phyloP scores from a whole-genome alignment of 2,888 invertebrate species.

The Drosophila anomalata region DNA sequence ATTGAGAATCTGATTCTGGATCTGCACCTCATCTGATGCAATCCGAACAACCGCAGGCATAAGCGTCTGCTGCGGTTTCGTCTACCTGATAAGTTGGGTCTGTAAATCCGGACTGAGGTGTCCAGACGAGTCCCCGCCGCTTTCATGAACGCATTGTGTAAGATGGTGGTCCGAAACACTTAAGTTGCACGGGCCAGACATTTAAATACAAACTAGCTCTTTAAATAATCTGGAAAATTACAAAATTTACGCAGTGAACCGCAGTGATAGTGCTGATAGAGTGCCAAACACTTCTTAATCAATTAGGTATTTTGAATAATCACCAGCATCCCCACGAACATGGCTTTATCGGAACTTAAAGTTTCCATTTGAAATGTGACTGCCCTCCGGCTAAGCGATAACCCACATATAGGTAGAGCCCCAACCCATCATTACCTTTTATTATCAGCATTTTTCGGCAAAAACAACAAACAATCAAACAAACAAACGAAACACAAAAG shows the following conservation, averaged over 20 bases:
- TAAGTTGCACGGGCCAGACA: constrained; percentile 6
- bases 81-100: constrained; percentile 53
- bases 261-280: constrained; percentile 9
- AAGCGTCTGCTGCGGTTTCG: constrained; percentile 50
- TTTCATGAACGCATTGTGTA: constrained; percentile 49
- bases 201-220: not conserved
- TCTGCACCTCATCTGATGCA: constrained; percentile 57
- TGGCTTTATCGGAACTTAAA: constrained; percentile 29
- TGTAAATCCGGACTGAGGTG: constrained; percentile 19
- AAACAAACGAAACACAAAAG: constrained; percentile 43
- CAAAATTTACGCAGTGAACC: not conserved
- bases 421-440: constrained; percentile 56
- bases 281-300: not conserved
- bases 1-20: constrained; percentile 38
- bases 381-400: constrained; percentile 29
- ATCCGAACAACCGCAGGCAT: constrained; percentile 51
- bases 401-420: constrained; percentile 30
- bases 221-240: not conserved
- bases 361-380: constrained; percentile 21
- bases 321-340: constrained; percentile 3
- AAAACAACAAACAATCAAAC: constrained; percentile 57
- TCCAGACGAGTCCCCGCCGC: constrained; percentile 36
- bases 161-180: constrained; percentile 13
- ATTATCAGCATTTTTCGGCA: constrained; percentile 44
- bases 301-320: not conserved